phyloP scores from a whole-genome alignment of 2,797 vertebrate genomes.

The Benthosema pterotum region DNA sequence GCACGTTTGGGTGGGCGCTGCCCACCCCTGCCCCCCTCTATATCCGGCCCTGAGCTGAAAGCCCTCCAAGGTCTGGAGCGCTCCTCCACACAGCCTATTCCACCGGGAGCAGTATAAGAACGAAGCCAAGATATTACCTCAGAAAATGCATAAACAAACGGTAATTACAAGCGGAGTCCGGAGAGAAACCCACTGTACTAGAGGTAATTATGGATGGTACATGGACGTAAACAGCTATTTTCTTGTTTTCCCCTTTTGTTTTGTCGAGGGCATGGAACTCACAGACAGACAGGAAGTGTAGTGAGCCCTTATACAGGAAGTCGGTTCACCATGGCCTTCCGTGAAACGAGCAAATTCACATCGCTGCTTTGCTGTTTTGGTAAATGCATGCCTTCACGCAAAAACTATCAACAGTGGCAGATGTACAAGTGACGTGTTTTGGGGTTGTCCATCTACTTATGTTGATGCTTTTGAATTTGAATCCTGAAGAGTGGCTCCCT shows the following conservation, averaged over 20 bases:
- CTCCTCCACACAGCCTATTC: constrained; percentile 48
- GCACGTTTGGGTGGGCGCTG: too few relatives aligned
- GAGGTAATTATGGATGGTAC: constrained; percentile 64
- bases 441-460: too few relatives aligned
- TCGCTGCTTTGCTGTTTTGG: too few relatives aligned
- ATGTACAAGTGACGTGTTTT: too few relatives aligned
- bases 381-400: too few relatives aligned
- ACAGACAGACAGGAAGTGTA: constrained; percentile 42
- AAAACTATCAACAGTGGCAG: too few relatives aligned
- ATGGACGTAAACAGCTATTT: constrained; percentile 46
- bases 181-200: constrained; percentile 37
- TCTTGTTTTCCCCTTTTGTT: constrained; percentile 57
- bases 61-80: constrained; percentile 19
- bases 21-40: too few relatives aligned
- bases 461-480: too few relatives aligned
- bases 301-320: constrained; percentile 52
- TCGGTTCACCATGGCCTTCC: constrained; percentile 2
- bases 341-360: too few relatives aligned
- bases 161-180: constrained; percentile 54
- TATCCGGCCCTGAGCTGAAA: too few relatives aligned
- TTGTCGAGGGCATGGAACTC: constrained; percentile 12
- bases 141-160: constrained; percentile 59
- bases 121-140: constrained; percentile 55
- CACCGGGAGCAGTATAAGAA: constrained; percentile 56
- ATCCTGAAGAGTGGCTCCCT: too few relatives aligned